Base-by-base conservation (phyloP, 2,888 invertebrate species). In the Scaptomyza caliginosa region DNA sequence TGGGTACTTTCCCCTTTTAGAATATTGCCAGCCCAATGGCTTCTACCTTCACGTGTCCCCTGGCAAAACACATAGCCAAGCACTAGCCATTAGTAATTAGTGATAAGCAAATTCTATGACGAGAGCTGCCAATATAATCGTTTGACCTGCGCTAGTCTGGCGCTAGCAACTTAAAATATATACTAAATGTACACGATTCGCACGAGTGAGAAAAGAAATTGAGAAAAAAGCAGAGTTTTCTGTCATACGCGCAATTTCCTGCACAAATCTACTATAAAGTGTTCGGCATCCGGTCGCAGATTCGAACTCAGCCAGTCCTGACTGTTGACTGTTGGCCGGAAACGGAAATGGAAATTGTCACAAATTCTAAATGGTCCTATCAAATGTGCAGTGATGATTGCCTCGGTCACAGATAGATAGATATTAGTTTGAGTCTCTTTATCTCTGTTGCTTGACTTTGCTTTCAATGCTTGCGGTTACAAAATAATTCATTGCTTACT, bases 321-420 rank as follows among this genome's bases (percentile, higher is more conserved):
- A 54, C 54, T n/a, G n/a, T n/a, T n/a, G n/a, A n/a, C n/a, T n/a
- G 28, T 49, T 51, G 46, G n/a, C 50, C 67, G 72, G 68, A 72
- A 52, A 23, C 57, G 69, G 72, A 73, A 72, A 66, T 68, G 65
- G 48, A 65, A 73, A 73, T 73, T 66, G 69, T 62, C 55, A 58
- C 60, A 58, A 66, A 48, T 55, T 65, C 65, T 30, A 57, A 74
- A 71, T 63, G 40, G 58, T 51, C 51, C 51, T 43, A 52, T 67
- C 52, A 39, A 67, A 32, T 43, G 39, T 38, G 51, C 45, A 10
- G 3, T 24, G 45, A 3, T 43, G 63, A 62, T 50, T 62, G 24
- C 16, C 43, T 43, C 24, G 10, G n/a, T 4, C 16, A 39, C 8
- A 45, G 17, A 28, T 28, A 19, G 17, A 19, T 19, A 23, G n/a